phyloP scores from a whole-genome alignment of 1,140 invertebrate species.

The Tetranychus urticae region DNA sequence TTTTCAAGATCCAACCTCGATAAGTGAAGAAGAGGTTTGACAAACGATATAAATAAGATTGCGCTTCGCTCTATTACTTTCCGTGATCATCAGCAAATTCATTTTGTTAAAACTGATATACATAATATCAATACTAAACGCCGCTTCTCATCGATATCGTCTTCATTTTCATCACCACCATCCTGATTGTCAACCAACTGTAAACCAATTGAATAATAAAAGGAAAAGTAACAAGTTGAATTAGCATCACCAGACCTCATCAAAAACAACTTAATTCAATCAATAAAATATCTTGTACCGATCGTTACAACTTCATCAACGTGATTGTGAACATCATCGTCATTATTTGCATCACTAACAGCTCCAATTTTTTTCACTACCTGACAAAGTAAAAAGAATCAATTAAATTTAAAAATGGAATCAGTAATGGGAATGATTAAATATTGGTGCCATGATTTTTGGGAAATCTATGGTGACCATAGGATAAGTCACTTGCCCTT shows the following conservation, averaged over 20 bases:
- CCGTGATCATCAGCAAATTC: no score
- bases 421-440: background rate
- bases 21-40: no score
- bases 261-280: background rate
- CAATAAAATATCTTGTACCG: background rate
- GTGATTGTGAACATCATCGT: background rate
- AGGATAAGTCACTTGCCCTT: background rate
- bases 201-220: no score
- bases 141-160: no score
- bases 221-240: background rate
- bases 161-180: no score
- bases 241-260: background rate
- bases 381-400: background rate
- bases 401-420: background rate
- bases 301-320: background rate
- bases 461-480: conserved; percentile 1
- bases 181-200: no score
- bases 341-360: background rate
- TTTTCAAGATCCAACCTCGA: no score
- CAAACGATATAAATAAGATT: no score
- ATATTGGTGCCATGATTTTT: conserved; percentile 2
- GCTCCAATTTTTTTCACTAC: background rate
- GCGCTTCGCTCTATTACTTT: no score
- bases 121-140: no score
- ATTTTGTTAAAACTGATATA: no score